Conservation (phyloP, 2,113 vertebrate species). For the Notarius quadriscutis region DNA sequence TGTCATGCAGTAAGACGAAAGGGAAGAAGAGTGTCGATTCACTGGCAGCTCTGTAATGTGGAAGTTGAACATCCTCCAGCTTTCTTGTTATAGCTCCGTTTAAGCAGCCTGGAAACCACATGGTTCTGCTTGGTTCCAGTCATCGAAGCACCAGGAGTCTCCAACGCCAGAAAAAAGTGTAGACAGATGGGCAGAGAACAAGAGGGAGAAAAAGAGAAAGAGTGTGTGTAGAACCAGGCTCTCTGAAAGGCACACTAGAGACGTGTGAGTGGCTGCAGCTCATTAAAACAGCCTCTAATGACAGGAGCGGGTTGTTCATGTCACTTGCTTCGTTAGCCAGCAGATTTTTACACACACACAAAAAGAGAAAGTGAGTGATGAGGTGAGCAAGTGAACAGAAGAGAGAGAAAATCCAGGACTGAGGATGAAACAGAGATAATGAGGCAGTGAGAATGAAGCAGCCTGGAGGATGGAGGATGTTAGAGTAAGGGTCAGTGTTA, state of each 20-base stretch:
- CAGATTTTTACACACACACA: conserved; percentile 2
- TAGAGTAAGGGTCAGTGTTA: not conserved
- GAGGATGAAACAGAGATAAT: not conserved
- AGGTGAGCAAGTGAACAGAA: not conserved
- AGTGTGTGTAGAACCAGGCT: not conserved
- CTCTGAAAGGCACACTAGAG: conserved; percentile 9
- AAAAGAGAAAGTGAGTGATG: not conserved
- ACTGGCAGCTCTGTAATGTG: conserved; percentile 3
- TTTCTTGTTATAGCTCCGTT: conserved; percentile 3
- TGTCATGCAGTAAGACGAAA: not conserved
- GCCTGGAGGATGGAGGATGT: not conserved
- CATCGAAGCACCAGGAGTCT: not conserved
- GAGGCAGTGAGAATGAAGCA: not conserved
- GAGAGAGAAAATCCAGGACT: not conserved
- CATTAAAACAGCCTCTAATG: conserved; percentile 44
- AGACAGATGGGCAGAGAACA: conserved; percentile 27
- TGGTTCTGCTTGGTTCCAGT: not conserved
- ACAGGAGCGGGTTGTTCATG: conserved; percentile 42
- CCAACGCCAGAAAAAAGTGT: not conserved
- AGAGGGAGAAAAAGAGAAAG: not conserved
- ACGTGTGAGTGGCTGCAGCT: not conserved
- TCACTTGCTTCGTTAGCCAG: conserved; percentile 44
- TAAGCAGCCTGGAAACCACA: conserved; percentile 10
- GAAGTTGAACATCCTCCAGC: conserved; percentile 9
- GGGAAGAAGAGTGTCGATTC: not conserved